Percentiles rank a stretch among this genome's conserved stretches.
phyloP scores from a whole-genome alignment of 2,888 invertebrate genomes.

The Yponomeuta evonymella region DNA sequence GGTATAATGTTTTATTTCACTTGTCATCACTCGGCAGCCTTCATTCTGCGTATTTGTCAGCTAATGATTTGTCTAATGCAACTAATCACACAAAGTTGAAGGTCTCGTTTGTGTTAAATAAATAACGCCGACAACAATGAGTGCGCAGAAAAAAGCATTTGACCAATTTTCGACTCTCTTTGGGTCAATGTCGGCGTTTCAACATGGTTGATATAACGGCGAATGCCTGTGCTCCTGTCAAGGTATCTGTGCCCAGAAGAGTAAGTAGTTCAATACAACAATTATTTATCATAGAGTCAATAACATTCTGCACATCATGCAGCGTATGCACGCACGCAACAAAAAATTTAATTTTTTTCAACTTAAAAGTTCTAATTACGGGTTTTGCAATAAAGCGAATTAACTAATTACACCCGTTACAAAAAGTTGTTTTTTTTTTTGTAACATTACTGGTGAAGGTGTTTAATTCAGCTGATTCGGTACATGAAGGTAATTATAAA shows the following conservation, averaged over 20 bases:
- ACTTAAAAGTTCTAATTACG: too few species aligned
- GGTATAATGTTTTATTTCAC: too few species aligned
- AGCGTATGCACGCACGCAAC: too few species aligned
- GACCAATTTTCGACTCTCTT: constrained; percentile 9
- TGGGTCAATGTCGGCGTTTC: constrained; percentile 15
- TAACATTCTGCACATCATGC: too few species aligned
- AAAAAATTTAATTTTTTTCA: too few species aligned
- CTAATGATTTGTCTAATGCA: background rate
- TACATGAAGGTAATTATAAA: too few species aligned
- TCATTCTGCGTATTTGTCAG: background rate
- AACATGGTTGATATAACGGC: constrained; percentile 9
- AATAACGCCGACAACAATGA: constrained; percentile 6
- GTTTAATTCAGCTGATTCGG: too few species aligned
- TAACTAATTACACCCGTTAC: too few species aligned
- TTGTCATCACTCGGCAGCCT: background rate
- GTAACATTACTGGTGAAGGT: too few species aligned
- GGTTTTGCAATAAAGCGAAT: too few species aligned
- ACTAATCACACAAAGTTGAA: background rate
- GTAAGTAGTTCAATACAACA: background rate
- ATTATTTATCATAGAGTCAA: too few species aligned
- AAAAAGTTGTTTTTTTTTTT: too few species aligned
- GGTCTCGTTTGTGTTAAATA: background rate
- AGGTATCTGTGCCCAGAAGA: background rate
- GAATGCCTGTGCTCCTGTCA: background rate
- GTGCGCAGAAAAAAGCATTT: background rate